These are phyloP conservation scores for Ictalurus furcatus DNA, from an alignment of 2,113 vertebrate species.

Conservation along the genomic window DNA sequence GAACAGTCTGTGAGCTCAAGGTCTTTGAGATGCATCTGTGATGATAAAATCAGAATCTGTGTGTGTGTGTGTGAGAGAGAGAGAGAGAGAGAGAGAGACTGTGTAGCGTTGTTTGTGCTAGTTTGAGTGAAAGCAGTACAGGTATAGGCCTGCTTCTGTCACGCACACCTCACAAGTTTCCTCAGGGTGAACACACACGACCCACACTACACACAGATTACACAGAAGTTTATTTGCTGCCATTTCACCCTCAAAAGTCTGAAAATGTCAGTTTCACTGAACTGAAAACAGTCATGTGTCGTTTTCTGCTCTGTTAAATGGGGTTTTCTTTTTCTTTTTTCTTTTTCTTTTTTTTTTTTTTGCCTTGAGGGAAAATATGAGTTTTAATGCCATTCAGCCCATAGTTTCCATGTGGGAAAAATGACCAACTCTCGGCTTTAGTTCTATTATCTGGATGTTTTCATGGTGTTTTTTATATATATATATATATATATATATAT, in stretches of 20 bases:
- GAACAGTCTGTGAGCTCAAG: background rate
- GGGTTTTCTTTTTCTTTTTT: too few relatives aligned
- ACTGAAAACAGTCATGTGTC: background rate
- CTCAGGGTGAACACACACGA: background rate
- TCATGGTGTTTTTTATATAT: background rate
- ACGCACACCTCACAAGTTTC: background rate
- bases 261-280: background rate
- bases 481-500: too few relatives aligned
- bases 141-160: slow-evolving; percentile 11
- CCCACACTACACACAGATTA: background rate
- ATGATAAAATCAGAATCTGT: background rate
- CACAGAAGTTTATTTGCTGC: background rate
- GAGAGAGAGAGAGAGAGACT: background rate
- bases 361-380: background rate
- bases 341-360: background rate
- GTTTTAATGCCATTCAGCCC: background rate
- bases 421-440: background rate
- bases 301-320: background rate
- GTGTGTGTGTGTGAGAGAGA: too few relatives aligned
- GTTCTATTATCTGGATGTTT: background rate
- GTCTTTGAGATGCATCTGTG: background rate
- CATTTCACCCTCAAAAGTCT: background rate
- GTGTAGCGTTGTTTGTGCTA: background rate
- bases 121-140: background rate
- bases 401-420: background rate